phyloP scores from a whole-genome alignment of 2,113 vertebrate species.

The Campylomormyrus numenius region DNA sequence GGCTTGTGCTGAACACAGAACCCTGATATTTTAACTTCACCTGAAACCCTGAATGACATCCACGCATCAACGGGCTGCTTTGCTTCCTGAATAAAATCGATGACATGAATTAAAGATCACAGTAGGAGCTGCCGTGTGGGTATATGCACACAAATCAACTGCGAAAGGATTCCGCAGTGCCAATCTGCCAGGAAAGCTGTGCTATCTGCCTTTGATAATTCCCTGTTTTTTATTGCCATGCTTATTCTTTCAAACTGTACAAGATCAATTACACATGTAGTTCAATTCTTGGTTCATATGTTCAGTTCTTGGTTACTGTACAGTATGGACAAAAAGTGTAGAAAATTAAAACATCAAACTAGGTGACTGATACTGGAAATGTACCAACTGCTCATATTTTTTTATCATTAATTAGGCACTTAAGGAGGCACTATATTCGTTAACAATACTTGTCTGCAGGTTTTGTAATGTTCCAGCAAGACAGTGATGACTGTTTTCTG shows the following conservation, averaged over 20 bases:
- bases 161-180: not conserved
- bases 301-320: not conserved
- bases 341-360: not conserved
- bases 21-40: not conserved
- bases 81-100: not conserved
- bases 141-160: not conserved
- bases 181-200: not conserved
- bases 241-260: not conserved
- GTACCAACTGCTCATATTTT: not conserved
- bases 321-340: not conserved
- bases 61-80: not conserved
- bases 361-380: not conserved
- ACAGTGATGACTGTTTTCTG: not conserved
- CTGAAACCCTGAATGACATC: not conserved
- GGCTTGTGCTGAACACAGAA: not conserved
- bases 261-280: not conserved
- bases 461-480: not conserved
- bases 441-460: not conserved
- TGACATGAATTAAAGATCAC: conserved; percentile 3
- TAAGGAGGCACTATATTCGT: not conserved
- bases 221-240: not conserved
- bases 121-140: not conserved
- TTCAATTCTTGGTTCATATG: not conserved
- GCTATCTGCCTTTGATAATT: not conserved
- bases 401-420: not conserved